Base-by-base conservation (phyloP, 1,140 invertebrate genomes). In the Marisa cornuarietis region DNA sequence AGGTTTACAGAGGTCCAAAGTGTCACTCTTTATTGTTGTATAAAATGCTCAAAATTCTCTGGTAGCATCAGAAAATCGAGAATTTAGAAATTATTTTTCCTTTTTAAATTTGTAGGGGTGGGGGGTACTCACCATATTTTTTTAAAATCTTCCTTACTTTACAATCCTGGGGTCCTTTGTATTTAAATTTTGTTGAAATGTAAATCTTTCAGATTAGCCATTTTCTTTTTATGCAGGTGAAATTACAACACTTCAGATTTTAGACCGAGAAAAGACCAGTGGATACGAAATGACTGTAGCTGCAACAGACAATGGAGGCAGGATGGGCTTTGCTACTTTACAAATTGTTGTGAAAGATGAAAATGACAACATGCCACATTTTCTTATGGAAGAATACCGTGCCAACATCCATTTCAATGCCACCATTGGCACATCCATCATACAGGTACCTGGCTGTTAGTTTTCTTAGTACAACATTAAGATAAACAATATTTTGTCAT, bases 301-400 rank as follows among this genome's bases (percentile, higher is more conserved):
- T 90, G 96, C 96, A n/a, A 94, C 93, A 20, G 96, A 98, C 91
- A 94, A 94, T 71, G 96, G 96, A 68, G 95, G 95, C 10, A 93
- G 94, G 87, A 94, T 94, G 72, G 95, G 94, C 9, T 96, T 96
- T 89, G 93, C 95, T 5, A 94, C 93, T 13, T 93, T 98, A 10
- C 92, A 95, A 85, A 94, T 98, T 14, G 94, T 93, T 84, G 94
- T 98, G 14, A 91, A 91, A 8, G 97, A 98, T 91, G 93, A 94
- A 76, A 98, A 98, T 91, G 97, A 98, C 88, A 96, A 98, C 91
- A 90, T 93, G 71, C 97, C 97, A 1, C 90, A 92, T 71, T 99
- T 98, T 91, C 51, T 85, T 14, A 83, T 85, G 68, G 80, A 86
- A 71, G 86, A 88, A 71, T 91, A 90, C 84, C 87, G 87, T 54